Percentiles rank a stretch among this genome's conserved stretches.
These are phyloP conservation scores for Ferrisia virgata DNA, from an alignment of 2,888 invertebrate genomes.

Conservation along the genomic window DNA sequence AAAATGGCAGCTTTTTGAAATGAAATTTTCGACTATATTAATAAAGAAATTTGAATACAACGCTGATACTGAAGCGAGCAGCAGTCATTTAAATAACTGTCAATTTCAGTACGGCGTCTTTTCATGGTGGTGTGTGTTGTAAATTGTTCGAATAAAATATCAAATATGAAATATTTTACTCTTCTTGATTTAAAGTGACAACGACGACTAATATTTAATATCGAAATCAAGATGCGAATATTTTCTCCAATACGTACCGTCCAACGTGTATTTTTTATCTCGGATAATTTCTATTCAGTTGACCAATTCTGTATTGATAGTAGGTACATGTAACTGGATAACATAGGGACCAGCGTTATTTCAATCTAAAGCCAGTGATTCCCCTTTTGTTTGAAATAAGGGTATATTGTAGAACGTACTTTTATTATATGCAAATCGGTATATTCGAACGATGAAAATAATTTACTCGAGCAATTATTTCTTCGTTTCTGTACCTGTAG, in stretches of 20 bases:
- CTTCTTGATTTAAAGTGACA: neutral
- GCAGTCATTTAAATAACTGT: slow-evolving; percentile 11
- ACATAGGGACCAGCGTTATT: neutral
- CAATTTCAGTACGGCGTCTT: slow-evolving; percentile 1
- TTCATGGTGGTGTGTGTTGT: neutral
- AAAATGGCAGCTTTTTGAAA: neutral
- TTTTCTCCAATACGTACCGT: neutral
- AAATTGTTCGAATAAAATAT: slow-evolving; percentile 26
- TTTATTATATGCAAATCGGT: neutral
- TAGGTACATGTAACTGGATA: neutral
- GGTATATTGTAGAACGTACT: neutral
- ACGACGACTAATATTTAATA: neutral
- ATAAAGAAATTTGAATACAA: neutral
- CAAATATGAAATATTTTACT: slow-evolving; percentile 17
- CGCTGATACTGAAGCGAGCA: neutral
- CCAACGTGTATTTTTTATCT: neutral
- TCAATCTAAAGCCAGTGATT: neutral
- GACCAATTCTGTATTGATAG: slow-evolving; percentile 28
- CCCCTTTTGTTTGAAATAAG: neutral
- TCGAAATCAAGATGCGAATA: neutral
- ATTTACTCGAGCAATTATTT: neutral
- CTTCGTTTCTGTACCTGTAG: neutral
- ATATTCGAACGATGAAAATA: neutral
- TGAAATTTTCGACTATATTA: neutral
- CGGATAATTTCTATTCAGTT: slow-evolving; percentile 29